phyloP scores from a whole-genome alignment of 2,888 invertebrate genomes.

The Exephanes ischioxanthus region DNA sequence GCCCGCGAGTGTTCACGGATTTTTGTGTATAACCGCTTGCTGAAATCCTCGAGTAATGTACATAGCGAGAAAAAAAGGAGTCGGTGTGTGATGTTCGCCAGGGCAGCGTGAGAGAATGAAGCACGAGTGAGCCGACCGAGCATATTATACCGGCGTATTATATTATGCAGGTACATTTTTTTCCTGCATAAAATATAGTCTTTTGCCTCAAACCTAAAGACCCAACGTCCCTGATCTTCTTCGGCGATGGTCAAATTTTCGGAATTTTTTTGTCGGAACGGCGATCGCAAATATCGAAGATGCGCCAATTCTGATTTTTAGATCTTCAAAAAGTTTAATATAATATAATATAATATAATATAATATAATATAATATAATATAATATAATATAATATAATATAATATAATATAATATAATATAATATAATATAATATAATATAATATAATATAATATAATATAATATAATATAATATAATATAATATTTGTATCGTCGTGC shows the following conservation, averaged over 20 bases:
- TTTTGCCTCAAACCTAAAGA: background rate
- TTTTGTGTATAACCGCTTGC: constrained; percentile 38
- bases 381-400: too few species aligned
- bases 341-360: too few species aligned
- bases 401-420: too few species aligned
- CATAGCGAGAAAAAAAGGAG: constrained; percentile 1
- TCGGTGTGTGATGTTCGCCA: constrained; percentile 12
- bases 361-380: too few species aligned
- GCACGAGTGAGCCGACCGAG: background rate
- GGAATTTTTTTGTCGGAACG: background rate
- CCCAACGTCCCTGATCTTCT: background rate
- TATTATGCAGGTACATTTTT: background rate
- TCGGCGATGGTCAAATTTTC: background rate
- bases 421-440: too few species aligned
- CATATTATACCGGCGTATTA: background rate
- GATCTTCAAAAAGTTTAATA: too few species aligned
- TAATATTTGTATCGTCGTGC: too few species aligned
- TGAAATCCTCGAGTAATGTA: constrained; percentile 65
- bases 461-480: too few species aligned
- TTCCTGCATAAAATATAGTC: background rate
- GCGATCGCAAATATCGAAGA: background rate
- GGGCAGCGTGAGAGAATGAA: constrained; percentile 22
- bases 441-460: too few species aligned
- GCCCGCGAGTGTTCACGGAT: constrained; percentile 30
- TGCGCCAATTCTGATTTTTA: background rate